These are phyloP conservation scores for Cynodonichthys magdalenae DNA, from an alignment of 2,797 vertebrate species.

Conservation along the genomic window DNA sequence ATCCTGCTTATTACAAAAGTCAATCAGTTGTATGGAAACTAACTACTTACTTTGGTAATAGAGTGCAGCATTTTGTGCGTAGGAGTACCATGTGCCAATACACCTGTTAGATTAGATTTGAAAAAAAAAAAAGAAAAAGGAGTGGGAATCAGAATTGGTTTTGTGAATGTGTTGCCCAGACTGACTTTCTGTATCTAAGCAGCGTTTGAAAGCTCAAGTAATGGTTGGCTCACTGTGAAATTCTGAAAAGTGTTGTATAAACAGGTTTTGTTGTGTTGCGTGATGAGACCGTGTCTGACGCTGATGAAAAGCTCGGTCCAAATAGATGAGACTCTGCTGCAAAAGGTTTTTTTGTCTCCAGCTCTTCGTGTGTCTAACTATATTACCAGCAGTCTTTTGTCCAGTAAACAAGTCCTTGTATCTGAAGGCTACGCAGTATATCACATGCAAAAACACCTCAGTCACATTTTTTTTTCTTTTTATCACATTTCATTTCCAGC, in stretches of 20 bases:
- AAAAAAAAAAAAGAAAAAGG: background rate
- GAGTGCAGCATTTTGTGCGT: background rate
- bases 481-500: background rate
- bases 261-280: constrained; percentile 38
- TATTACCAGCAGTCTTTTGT: constrained; percentile 32
- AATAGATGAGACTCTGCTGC: constrained; percentile 32
- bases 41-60: no score
- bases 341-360: constrained; percentile 22
- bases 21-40: no score
- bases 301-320: constrained; percentile 25
- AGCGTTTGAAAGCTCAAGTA: constrained; percentile 23
- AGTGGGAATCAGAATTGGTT: background rate
- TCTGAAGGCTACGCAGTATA: constrained; percentile 7
- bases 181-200: constrained; percentile 17
- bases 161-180: constrained; percentile 21
- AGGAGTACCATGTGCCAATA: no score
- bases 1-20: no score
- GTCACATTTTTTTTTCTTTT: constrained; percentile 15
- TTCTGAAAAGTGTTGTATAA: constrained; percentile 23
- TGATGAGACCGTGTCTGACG: constrained; percentile 26
- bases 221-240: constrained; percentile 7
- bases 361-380: constrained; percentile 32
- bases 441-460: constrained; percentile 6
- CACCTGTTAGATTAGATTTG: background rate
- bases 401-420: constrained; percentile 1